Evolutionary conservation across 2,888 invertebrate species (phyloP), one percentile per base, ranked within the genome.

Genomic region (Polylopha cassiicola): DNA sequence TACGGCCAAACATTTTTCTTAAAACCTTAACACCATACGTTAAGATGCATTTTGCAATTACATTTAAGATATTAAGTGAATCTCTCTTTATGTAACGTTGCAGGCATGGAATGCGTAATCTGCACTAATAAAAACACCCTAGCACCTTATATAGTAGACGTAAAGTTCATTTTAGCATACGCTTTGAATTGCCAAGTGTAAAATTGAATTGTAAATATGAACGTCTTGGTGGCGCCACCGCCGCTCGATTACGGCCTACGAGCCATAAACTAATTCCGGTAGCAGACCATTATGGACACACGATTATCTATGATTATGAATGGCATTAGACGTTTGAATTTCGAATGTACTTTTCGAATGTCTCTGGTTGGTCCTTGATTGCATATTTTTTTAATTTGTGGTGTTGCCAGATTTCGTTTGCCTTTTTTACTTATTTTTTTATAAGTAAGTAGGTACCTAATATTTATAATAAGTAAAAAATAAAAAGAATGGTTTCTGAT

Each of bases 231-330:
- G 82, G 81, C 80, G 80, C 79, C 78, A 60, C 55, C 59, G 64
- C 61, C 58, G 63, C 62, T 63, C 73, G 76, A 78, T 79, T 80
- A 79, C 73, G 70, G 70, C 73, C 78, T 80, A 79, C 73, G 72
- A 69, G 73, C 73, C 64, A 81, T 84, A 81, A 81, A 81, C 67
- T 65, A 80, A 82, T 82, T 78, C 82, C 84, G 79, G 82, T 82
- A 84, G 82, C 81, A 59, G 56, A 58, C 68, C 65, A 74, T 75
- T 77, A 78, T 68, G 56, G 66, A 65, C 59, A 55, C 67, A 65
- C 65, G 66, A 70, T 73, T 75, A 74, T 71, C 65, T 60, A 39
- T 43, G 50, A 47, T 59, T 64, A 64, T 64, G 61, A 58, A 59
- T 60, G 43, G 43, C 37, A 46, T 45, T 57, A 43, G 54, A 55